A percentile compares a stretch with the other conserved stretches of the same genome.
Evolutionary conservation across 2,797 vertebrate genomes (phyloP).

Genomic region (Aphelocoma californica): DNA sequence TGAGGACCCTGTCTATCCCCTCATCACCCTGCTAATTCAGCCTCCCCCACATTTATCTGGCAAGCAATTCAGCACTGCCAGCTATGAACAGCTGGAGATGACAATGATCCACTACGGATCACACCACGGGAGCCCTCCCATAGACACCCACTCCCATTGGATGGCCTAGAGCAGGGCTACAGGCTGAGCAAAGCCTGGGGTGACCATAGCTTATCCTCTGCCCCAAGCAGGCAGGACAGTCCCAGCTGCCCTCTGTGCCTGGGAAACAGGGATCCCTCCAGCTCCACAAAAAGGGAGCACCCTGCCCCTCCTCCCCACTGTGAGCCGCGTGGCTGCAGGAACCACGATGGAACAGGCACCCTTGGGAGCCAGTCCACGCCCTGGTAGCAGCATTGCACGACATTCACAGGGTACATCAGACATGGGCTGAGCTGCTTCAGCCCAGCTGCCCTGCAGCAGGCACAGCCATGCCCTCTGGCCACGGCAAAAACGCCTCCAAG

Average conservation of each 20-base stretch:
- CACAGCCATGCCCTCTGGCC: neutral
- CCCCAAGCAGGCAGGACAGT: neutral
- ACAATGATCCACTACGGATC: rapidly evolving
- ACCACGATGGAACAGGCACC: neutral
- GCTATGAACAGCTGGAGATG: neutral
- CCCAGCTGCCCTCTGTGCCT: neutral
- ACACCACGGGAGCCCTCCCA: no score
- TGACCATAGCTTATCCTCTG: neutral
- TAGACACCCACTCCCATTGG: rapidly evolving
- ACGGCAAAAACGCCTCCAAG: rapidly evolving
- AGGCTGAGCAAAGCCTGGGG: neutral
- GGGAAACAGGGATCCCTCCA: neutral
- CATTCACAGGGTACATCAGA: neutral
- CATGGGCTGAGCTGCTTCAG: neutral
- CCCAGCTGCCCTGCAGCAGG: no score
- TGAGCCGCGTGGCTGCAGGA: neutral
- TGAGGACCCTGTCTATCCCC: no score
- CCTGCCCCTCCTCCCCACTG: no score
- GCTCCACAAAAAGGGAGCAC: neutral
- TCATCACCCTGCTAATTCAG: neutral
- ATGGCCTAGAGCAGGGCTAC: neutral
- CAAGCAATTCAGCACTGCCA: neutral
- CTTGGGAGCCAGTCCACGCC: neutral
- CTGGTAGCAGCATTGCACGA: rapidly evolving
- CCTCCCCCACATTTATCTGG: rapidly evolving